phyloP scores from a whole-genome alignment of 2,113 vertebrate genomes.

The Phocoena sinus region DNA sequence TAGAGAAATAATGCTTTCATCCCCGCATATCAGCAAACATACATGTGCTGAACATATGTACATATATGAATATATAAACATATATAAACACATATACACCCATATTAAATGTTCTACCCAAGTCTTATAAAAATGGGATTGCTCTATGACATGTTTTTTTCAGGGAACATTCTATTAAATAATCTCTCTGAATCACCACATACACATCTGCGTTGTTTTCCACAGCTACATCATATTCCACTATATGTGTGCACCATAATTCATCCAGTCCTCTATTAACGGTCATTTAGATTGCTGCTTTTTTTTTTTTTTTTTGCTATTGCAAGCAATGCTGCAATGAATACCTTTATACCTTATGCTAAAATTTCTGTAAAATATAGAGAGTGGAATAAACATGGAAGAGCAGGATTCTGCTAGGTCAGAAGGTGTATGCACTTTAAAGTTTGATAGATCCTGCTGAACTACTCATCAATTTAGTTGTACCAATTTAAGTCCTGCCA shows the following conservation, averaged over 20 bases:
- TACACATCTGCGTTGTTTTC: neutral
- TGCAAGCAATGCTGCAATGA: constrained; percentile 43
- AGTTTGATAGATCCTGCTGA: neutral
- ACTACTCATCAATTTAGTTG: neutral
- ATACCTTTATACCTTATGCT: neutral
- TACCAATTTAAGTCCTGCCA: neutral
- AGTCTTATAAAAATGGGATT: neutral
- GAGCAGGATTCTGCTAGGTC: neutral
- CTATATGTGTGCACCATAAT: neutral
- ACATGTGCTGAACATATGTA: neutral
- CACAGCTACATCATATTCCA: constrained; percentile 25
- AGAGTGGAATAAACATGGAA: neutral
- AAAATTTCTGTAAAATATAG: neutral
- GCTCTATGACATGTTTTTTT: neutral
- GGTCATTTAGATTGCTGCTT: neutral
- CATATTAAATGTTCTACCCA: neutral
- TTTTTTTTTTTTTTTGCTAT: neutral
- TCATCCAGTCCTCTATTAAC: constrained; percentile 8
- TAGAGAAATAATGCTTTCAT: constrained; percentile 9
- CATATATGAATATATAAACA: neutral
- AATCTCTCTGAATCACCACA: neutral
- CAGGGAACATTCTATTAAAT: neutral
- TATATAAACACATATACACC: neutral
- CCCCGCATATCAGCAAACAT: neutral
- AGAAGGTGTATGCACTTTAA: neutral